Conservation (phyloP, 2,113 vertebrate species). For the Elgaria multicarinata region DNA sequence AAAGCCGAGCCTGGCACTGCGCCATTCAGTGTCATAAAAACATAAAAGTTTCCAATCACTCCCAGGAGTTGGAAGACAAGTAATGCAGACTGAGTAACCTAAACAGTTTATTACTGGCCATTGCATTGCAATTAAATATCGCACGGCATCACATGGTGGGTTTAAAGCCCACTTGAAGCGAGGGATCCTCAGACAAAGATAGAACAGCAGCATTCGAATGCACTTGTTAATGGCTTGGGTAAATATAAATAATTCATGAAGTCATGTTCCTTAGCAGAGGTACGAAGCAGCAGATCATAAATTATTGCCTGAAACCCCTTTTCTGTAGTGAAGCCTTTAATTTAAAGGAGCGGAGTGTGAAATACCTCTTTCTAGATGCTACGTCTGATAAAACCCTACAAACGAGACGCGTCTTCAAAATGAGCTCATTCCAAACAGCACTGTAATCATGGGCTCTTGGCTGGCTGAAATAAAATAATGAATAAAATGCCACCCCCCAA, state of each 20-base stretch:
- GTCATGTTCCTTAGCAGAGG: conserved; percentile 49
- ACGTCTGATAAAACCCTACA: conserved; percentile 30
- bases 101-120: background rate
- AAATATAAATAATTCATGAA: conserved; percentile 67
- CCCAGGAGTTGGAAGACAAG: background rate
- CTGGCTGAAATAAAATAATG: background rate
- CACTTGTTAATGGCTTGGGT: conserved; percentile 57
- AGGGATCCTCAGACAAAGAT: conserved; percentile 8
- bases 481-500: background rate
- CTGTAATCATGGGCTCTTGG: conserved; percentile 39
- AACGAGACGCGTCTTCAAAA: conserved; percentile 40
- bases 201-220: conserved; percentile 20
- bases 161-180: conserved; percentile 43
- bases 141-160: conserved; percentile 22
- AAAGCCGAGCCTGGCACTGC: background rate
- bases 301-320: conserved; percentile 43
- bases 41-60: background rate
- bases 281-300: conserved; percentile 57
- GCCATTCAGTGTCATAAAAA: background rate
- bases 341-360: conserved; percentile 49
- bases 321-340: conserved; percentile 51
- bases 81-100: conserved; percentile 25
- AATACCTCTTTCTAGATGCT: conserved; percentile 39
- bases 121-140: conserved; percentile 35
- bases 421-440: conserved; percentile 2